Base-by-base conservation (phyloP, 2,113 vertebrate genomes). In the Colaptes auratus region DNA sequence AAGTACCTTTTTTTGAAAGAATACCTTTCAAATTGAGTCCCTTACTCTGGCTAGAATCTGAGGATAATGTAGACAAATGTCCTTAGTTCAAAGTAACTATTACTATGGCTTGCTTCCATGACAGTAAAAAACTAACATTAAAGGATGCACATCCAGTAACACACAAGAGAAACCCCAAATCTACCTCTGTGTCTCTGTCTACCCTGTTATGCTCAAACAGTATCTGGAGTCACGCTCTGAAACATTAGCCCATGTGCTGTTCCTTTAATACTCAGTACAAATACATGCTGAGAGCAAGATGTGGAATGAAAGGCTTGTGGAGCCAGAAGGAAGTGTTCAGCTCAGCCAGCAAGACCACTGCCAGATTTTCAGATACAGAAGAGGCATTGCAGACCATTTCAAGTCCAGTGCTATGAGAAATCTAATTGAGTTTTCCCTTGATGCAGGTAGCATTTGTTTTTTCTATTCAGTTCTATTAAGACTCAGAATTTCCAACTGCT, bases 221-320 rank as follows among this genome's bases (percentile, higher is more conserved):
- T 2, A 18, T 78, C 58, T 56, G 74, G 24, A 74, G 36, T 60
- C 21, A 7, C 42, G 4, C 24, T 35, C 65, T 1, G 3, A 64
- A 84, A 65, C 6, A 5, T 48, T 11, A 25, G 36, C 31, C 87
- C 4, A 0, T 13, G 55, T 36, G 55, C 70, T 61, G 23, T 27
- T 60, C 44, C 39, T 87, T 91, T 87, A 91, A 16, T 48, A 4
- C 25, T 82, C 64, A n/a, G 36, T 82, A 74, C 33, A 89, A 84
- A 65, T 27, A 44, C 33, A 21, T 44, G 77, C 77, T 61, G 70
- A 87, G 84, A 87, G 78, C 71, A 87, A 91, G 78, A 46, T 44
- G 59, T 87, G 89, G 87, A 65, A 75, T 91, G 81, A 93, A 93
- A 92, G 83, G 73, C 53, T 90, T 24, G 36, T 71, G 84, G 70